Evolutionary conservation across 2,797 vertebrate species (phyloP).

Genomic region (Allobates femoralis): DNA sequence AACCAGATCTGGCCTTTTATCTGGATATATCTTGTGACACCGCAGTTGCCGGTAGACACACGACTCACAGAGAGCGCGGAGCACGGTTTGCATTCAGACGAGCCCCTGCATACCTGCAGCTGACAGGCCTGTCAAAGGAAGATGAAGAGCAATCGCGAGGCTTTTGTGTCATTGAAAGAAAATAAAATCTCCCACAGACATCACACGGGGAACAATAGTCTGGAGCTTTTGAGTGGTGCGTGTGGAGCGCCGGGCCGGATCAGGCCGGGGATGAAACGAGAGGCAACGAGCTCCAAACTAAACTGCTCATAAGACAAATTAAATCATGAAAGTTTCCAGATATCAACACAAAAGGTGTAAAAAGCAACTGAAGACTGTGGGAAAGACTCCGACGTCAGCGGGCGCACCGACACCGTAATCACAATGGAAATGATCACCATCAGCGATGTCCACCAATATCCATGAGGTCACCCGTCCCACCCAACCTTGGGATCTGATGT

Average conservation of each 20-base stretch:
- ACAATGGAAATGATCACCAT: background rate
- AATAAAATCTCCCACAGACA: constrained; percentile 53
- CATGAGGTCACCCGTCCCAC: no score
- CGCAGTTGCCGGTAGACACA: constrained; percentile 42
- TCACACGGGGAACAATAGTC: constrained; percentile 54
- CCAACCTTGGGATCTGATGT: no score
- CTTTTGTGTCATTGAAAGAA: constrained; percentile 56
- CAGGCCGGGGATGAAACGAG: background rate
- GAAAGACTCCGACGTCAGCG: background rate
- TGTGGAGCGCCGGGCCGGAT: background rate
- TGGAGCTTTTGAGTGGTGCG: constrained; percentile 5
- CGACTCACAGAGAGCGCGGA: constrained; percentile 35
- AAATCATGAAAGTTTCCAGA: constrained; percentile 11
- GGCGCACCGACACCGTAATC: no score
- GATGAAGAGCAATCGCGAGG: constrained; percentile 51
- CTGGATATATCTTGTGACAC: constrained; percentile 56
- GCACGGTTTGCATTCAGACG: constrained; percentile 56
- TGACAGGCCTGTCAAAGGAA: constrained; percentile 57
- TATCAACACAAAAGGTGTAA: background rate
- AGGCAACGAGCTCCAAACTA: background rate
- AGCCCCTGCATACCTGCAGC: constrained; percentile 53
- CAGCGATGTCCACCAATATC: background rate
- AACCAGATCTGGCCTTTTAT: constrained; percentile 57
- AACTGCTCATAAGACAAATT: constrained; percentile 24
- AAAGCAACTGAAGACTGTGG: background rate